phyloP scores from a whole-genome alignment of 2,888 invertebrate genomes.

The Metallyticus violacea region DNA sequence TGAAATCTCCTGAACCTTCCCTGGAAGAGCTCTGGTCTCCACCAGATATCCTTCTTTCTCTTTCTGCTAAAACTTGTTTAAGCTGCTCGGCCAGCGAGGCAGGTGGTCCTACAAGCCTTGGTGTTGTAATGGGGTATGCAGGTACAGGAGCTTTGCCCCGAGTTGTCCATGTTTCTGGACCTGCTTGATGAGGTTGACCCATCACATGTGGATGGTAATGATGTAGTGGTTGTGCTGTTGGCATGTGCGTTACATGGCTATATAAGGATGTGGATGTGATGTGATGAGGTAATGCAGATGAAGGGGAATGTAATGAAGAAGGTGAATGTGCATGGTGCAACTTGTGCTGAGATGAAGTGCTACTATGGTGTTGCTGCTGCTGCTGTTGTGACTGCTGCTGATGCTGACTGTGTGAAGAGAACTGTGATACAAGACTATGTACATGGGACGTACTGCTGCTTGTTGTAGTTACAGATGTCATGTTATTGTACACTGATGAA shows the following conservation, averaged over 20 bases:
- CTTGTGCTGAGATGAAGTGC: background rate
- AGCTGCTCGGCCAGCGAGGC: slow-evolving; percentile 81
- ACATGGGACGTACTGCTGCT: slow-evolving; percentile 27
- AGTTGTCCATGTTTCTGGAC: slow-evolving; percentile 45
- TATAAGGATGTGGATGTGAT: slow-evolving; percentile 7
- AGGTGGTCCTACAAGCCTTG: slow-evolving; percentile 60
- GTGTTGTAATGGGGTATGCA: slow-evolving; percentile 15
- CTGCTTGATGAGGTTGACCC: slow-evolving; percentile 36
- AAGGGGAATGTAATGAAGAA: slow-evolving; percentile 2
- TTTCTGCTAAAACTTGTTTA: slow-evolving; percentile 81
- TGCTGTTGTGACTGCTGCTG: slow-evolving; percentile 25
- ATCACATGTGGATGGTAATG: slow-evolving; percentile 17
- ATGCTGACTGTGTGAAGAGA: slow-evolving; percentile 30
- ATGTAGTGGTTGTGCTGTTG: slow-evolving; percentile 10
- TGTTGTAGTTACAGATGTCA: background rate
- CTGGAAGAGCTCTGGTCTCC: slow-evolving; percentile 34
- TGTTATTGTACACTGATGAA: background rate
- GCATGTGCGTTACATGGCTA: slow-evolving; percentile 6
- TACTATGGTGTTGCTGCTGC: slow-evolving; percentile 1
- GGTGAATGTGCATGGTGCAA: slow-evolving; percentile 18
- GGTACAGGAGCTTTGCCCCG: slow-evolving; percentile 24
- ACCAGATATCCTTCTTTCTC: slow-evolving; percentile 66
- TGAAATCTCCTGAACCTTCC: slow-evolving; percentile 59
- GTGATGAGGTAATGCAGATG: background rate
- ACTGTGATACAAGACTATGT: slow-evolving; percentile 33